Base-by-base conservation (phyloP, 2,113 vertebrate species). In the Tinamus guttatus region DNA sequence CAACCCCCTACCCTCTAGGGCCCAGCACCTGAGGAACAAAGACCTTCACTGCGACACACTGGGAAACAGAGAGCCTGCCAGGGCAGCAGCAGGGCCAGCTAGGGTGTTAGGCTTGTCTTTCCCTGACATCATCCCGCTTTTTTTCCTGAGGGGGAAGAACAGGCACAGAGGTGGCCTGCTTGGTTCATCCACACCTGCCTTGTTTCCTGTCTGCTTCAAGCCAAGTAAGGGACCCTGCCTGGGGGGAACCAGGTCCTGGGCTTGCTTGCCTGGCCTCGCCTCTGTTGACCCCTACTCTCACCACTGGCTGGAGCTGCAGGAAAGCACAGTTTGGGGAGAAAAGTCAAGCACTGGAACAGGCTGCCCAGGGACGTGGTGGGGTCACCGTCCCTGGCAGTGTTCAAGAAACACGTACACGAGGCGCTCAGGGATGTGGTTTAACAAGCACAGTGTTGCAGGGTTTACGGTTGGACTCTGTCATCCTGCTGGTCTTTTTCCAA, bases 1-100 rank as follows among this genome's bases (percentile, higher is more conserved):
- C 83, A 85, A n/a, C 38, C 54, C 38, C 80, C 43, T n/a, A 56
- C 47, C 24, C 12, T 16, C 64, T 38, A 41, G 85, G 78, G 86
- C 89, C 77, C 94, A 83, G 49, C 81, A 70, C 85, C 68, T n/a
- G 80, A 94, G 89, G 56, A 89, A 81, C 90, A 91, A 81, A 96
- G 85, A 91, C 90, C 92, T 94, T 58, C 9, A 21, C 22, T 4
- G 8, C 2, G 4, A 40, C 20, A 2, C 0, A 3, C 1, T 1
- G 36, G 27, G 19, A 54, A 11, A 0, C 4, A 14, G 45, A 40
- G 47, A 73, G 47, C 27, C 69, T 41, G 85, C 47, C 3, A 5
- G 28, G 41, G 27, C 36, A 34, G 38, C 43, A 22, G 5, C 28
- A 1, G 13, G 34, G n/a, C 12, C 8, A 0, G 1, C 8, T 1